Evolutionary conservation across 2,888 invertebrate genomes (phyloP).

Genomic region (Tanaodytes sp.): DNA sequence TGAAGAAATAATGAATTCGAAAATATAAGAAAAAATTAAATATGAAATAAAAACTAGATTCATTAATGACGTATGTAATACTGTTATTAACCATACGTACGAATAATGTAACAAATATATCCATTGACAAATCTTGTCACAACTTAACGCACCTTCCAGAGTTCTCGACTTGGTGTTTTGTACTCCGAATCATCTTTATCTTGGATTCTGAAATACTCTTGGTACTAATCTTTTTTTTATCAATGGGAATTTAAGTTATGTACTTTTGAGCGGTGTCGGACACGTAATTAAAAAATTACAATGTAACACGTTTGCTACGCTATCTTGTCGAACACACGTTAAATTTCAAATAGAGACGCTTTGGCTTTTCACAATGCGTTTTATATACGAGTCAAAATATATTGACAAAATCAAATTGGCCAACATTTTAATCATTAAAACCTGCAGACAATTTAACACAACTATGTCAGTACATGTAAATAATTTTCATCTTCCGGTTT

Average conservation of each 20-base stretch:
- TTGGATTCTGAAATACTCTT: constrained; percentile 32
- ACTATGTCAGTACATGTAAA: constrained; percentile 52
- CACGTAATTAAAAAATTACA: constrained; percentile 10
- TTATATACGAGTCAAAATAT: constrained; percentile 4
- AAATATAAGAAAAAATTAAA: too few relatives aligned
- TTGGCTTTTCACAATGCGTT: constrained; percentile 21
- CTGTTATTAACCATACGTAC: neutral
- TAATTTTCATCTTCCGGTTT: constrained; percentile 1
- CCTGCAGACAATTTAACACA: constrained; percentile 33
- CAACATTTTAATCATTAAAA: constrained; percentile 1
- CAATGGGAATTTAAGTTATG: constrained; percentile 15
- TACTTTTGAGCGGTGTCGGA: constrained; percentile 36
- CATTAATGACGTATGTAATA: constrained; percentile 8
- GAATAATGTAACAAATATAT: constrained; percentile 51
- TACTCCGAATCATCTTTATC: constrained; percentile 27
- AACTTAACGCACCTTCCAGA: constrained; percentile 74
- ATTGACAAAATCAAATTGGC: constrained; percentile 5
- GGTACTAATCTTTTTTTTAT: constrained; percentile 35
- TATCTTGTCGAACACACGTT: constrained; percentile 21
- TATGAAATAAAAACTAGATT: neutral
- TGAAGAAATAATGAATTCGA: too few relatives aligned
- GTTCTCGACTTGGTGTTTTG: constrained; percentile 65
- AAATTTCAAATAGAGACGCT: constrained; percentile 18
- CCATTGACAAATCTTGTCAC: constrained; percentile 72
- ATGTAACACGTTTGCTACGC: constrained; percentile 25